phyloP scores from a whole-genome alignment of 2,113 vertebrate genomes.

The Tapirus terrestris region DNA sequence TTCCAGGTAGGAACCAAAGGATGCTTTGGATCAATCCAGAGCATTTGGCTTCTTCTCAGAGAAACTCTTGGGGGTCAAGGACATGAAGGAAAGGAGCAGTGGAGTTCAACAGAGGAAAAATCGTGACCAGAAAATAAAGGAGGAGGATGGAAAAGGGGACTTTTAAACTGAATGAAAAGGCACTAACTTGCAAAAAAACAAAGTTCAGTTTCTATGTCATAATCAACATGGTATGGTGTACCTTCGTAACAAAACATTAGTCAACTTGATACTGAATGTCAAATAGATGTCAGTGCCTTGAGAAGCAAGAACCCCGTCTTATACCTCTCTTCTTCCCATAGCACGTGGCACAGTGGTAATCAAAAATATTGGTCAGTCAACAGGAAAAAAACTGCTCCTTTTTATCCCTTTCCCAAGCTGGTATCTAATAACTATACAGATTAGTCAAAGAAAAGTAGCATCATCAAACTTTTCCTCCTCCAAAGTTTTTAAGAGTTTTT shows the following conservation, averaged over 20 bases:
- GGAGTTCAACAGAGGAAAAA: neutral
- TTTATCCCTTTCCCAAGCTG: neutral
- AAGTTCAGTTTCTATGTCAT: neutral
- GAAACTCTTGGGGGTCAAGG: neutral
- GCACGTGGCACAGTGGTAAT: neutral
- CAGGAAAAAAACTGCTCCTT: neutral
- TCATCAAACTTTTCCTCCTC: neutral
- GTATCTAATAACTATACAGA: neutral
- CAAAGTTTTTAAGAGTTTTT: neutral
- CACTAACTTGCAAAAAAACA: neutral
- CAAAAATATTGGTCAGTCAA: neutral
- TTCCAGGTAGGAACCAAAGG: neutral
- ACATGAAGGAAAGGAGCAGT: neutral
- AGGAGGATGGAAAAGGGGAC: neutral
- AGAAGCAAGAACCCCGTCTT: neutral
- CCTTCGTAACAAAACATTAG: constrained; percentile 9
- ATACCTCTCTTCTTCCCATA: neutral
- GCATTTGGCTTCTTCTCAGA: neutral
- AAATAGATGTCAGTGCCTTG: neutral
- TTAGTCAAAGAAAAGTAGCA: constrained; percentile 22
- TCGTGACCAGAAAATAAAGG: neutral
- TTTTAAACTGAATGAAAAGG: neutral
- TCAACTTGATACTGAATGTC: neutral
- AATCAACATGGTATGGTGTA: neutral
- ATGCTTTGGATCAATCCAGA: neutral